Evolutionary conservation across 2,113 vertebrate species (phyloP).

Genomic region (Ceyx cyanopectus): DNA sequence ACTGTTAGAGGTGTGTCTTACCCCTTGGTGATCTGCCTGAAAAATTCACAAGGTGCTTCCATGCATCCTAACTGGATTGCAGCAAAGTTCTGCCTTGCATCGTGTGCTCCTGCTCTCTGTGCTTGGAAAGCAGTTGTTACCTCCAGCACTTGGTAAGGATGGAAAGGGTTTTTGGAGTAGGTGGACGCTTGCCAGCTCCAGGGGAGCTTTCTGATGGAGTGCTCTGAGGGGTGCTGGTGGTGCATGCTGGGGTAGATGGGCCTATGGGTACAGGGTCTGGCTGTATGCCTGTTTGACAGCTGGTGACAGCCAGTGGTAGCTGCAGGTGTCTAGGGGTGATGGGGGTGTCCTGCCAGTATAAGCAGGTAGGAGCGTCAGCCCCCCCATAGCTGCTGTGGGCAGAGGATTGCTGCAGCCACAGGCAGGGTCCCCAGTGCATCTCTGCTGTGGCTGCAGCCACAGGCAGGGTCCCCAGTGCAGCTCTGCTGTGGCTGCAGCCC

Average conservation of each 20-base stretch:
- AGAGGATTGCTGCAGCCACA: neutral
- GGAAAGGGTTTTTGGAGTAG: neutral
- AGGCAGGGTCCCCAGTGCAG: neutral
- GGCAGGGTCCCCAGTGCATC: neutral
- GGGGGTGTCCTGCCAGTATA: no score
- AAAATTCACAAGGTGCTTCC: neutral
- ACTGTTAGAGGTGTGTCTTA: neutral
- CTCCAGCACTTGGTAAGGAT: neutral
- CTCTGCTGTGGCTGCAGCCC: neutral
- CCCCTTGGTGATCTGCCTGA: neutral
- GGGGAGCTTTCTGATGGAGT: neutral
- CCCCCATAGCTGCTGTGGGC: fast-evolving
- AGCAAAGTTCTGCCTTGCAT: neutral
- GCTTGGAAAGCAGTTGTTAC: neutral
- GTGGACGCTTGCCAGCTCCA: neutral
- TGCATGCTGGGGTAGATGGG: neutral
- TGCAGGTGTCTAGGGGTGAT: neutral
- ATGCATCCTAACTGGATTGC: fast-evolving
- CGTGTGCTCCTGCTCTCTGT: neutral
- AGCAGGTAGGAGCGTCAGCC: neutral
- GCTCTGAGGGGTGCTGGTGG: neutral
- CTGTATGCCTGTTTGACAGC: neutral
- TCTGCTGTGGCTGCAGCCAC: neutral
- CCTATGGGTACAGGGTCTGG: neutral
- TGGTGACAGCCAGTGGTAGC: neutral